Percentiles rank a stretch among this genome's conserved stretches.
Conservation (phyloP, 2,797 vertebrate species). For the Labroides dimidiatus region DNA sequence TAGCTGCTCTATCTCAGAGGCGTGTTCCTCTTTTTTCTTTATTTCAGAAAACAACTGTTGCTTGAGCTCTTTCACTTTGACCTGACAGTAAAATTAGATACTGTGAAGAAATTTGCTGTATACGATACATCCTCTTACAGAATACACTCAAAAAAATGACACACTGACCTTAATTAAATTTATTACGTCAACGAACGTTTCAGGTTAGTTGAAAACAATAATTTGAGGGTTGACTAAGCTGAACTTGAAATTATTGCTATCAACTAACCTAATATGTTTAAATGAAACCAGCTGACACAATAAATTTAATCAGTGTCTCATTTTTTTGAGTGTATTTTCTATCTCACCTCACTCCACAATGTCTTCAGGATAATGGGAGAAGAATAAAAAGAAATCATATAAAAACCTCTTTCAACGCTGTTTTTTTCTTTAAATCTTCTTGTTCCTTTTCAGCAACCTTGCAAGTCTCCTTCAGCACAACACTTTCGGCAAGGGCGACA, state of each 20-base stretch:
- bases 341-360: too few species aligned
- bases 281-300: too few species aligned
- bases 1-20: conserved; percentile 77
- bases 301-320: too few species aligned
- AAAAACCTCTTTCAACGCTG: conserved; percentile 80
- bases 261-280: too few species aligned
- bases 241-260: too few species aligned
- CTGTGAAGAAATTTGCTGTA: not conserved
- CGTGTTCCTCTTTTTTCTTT: conserved; percentile 81
- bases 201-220: too few species aligned
- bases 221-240: too few species aligned
- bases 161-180: too few species aligned
- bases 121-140: not conserved
- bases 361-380: not conserved
- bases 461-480: conserved; percentile 73
- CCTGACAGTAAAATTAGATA: conserved; percentile 67
- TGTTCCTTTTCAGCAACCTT: conserved; percentile 80
- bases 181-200: too few species aligned
- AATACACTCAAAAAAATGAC: too few species aligned
- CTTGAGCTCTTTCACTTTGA: conserved; percentile 81
- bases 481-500: conserved; percentile 74
- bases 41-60: conserved; percentile 77
- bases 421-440: conserved; percentile 71
- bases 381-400: not conserved
- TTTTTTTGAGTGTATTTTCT: too few species aligned